These are phyloP conservation scores for Heloderma charlesbogerti DNA, from an alignment of 2,113 vertebrate genomes.

Conservation along the genomic window DNA sequence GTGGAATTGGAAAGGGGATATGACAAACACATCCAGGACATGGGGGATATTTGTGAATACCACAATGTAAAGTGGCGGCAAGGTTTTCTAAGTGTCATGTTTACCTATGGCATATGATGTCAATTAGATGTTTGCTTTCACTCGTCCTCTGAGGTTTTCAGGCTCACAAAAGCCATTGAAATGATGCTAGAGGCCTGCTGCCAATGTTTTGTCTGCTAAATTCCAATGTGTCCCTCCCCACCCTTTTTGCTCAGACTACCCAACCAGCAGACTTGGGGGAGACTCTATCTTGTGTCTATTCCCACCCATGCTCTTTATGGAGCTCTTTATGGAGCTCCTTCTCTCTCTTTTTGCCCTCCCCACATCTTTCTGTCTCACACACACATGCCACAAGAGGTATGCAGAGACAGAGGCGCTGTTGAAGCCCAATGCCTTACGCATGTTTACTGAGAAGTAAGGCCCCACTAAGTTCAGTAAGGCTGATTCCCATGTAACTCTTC, in stretches of 20 bases:
- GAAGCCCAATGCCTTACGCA: neutral
- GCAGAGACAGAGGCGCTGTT: neutral
- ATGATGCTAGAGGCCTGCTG: neutral
- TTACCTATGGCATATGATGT: conserved; percentile 12
- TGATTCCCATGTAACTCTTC: neutral
- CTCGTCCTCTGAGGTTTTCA: neutral
- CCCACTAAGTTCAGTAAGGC: neutral
- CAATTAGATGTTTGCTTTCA: conserved; percentile 11
- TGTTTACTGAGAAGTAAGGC: neutral
- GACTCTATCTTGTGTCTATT: neutral
- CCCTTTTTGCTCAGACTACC: neutral
- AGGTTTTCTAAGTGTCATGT: conserved; percentile 14
- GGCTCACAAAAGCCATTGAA: conserved; percentile 20
- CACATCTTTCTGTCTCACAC: neutral
- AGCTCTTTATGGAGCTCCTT: no score
- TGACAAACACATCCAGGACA: neutral
- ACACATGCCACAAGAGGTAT: neutral
- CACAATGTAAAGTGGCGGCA: conserved; percentile 13
- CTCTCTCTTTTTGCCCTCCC: neutral
- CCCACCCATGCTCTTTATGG: neutral
- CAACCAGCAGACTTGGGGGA: neutral
- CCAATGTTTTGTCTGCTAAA: conserved; percentile 1
- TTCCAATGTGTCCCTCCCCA: neutral
- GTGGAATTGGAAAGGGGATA: neutral
- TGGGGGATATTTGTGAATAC: conserved; percentile 18